phyloP scores from a whole-genome alignment of 2,888 invertebrate genomes.

The Drosophila mimica region DNA sequence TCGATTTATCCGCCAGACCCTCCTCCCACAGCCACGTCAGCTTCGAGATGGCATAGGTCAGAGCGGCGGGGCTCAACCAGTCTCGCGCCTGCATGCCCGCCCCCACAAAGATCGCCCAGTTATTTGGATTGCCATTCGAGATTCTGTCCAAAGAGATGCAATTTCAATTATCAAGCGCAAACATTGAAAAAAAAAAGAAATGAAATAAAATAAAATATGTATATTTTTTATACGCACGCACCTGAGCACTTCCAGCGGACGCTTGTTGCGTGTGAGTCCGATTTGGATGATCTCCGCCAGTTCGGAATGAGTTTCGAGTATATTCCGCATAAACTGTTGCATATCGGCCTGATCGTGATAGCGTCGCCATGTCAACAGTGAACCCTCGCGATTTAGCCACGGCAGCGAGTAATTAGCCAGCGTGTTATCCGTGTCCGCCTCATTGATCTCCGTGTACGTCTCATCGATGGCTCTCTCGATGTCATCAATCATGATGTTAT shows the following conservation, averaged over 20 bases:
- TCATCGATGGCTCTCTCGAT: conserved; percentile 90
- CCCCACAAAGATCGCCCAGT: conserved; percentile 89
- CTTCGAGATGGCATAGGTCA: conserved; percentile 91
- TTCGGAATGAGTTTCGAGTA: conserved; percentile 89
- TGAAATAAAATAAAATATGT: neutral
- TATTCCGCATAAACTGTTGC: conserved; percentile 89
- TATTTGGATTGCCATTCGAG: conserved; percentile 88
- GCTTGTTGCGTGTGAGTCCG: conserved; percentile 90
- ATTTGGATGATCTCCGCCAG: conserved; percentile 90
- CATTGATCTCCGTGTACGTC: conserved; percentile 88
- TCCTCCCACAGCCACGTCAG: conserved; percentile 87
- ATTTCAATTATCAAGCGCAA: neutral
- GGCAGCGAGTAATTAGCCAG: conserved; percentile 66
- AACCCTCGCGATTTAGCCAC: conserved; percentile 80
- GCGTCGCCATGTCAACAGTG: conserved; percentile 89
- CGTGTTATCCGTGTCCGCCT: conserved; percentile 84
- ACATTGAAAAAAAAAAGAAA: too few relatives aligned
- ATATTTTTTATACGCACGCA: neutral
- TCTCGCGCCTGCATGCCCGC: conserved; percentile 94
- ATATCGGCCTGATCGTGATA: conserved; percentile 90
- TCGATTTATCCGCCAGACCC: conserved; percentile 84
- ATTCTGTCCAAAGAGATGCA: conserved; percentile 85
- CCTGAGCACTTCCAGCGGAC: conserved; percentile 88
- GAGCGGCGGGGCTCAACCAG: conserved; percentile 93
- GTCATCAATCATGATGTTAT: conserved; percentile 90